Percentiles rank a stretch among this genome's conserved stretches.
phyloP scores from a whole-genome alignment of 1,140 invertebrate species.

The Acromyrmex charruanus region DNA sequence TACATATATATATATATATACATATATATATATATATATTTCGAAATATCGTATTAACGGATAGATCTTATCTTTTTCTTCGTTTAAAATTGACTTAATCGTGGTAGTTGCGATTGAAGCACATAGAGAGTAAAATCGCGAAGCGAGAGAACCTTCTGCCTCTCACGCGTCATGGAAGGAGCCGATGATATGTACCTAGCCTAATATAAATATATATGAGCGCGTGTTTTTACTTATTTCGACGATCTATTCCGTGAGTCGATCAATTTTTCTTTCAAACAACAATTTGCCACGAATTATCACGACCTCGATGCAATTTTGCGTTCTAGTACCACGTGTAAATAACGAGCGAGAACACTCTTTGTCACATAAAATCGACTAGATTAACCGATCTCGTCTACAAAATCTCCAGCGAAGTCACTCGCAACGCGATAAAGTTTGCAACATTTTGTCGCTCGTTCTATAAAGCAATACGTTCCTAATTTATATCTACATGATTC shows the following conservation, averaged over 20 bases:
- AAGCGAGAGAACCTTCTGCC: conserved; percentile 35
- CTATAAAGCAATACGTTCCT: background rate
- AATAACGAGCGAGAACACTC: conserved; percentile 9
- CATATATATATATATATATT: conserved; percentile 57
- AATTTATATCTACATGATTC: conserved; percentile 27
- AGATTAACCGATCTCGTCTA: background rate
- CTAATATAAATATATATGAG: conserved; percentile 66
- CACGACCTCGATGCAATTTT: conserved; percentile 11
- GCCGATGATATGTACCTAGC: conserved; percentile 84
- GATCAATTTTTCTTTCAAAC: background rate
- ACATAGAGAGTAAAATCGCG: conserved; percentile 55
- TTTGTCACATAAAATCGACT: background rate
- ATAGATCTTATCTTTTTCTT: conserved; percentile 46
- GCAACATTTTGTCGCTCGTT: background rate
- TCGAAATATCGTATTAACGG: conserved; percentile 51
- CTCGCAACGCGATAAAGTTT: background rate
- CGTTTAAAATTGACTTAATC: conserved; percentile 74
- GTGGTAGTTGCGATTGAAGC: conserved; percentile 69
- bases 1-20: too few species aligned
- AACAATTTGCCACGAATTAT: background rate
- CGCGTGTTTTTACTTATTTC: conserved; percentile 18
- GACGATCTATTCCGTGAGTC: conserved; percentile 12
- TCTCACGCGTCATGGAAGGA: conserved; percentile 71
- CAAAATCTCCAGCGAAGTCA: background rate
- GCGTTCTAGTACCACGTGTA: background rate